Evolutionary conservation across 2,797 vertebrate species (phyloP).

Genomic region (Pterois miles): DNA sequence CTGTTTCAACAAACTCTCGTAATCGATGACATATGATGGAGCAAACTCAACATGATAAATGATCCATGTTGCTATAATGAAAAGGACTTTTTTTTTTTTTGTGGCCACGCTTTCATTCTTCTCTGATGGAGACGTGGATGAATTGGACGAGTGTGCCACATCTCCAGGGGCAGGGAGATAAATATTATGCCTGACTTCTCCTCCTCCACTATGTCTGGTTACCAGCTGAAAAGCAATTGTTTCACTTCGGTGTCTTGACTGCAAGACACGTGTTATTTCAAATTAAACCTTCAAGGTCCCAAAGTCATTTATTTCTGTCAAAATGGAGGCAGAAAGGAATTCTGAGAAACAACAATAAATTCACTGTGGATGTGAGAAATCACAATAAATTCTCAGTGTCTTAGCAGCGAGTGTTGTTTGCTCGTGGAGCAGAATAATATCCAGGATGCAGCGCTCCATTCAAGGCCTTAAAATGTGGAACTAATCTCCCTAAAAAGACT

Average conservation of each 20-base stretch:
- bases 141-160: conserved; percentile 70
- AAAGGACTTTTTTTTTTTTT: conserved; percentile 70
- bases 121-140: conserved; percentile 79
- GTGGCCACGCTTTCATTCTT: conserved; percentile 70
- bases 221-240: conserved; percentile 82
- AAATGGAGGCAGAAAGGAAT: conserved; percentile 77
- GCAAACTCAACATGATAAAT: conserved; percentile 73
- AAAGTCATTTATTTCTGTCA: conserved; percentile 84
- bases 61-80: conserved; percentile 79
- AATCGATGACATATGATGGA: conserved; percentile 68
- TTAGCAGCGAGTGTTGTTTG: conserved; percentile 73
- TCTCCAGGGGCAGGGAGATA: conserved; percentile 83
- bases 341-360: conserved; percentile 82
- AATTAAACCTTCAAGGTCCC: conserved; percentile 87
- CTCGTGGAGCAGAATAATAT: conserved; percentile 75
- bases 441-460: conserved; percentile 75
- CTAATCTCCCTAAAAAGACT: conserved; percentile 80
- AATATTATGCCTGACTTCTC: conserved; percentile 80
- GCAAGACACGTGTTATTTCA: conserved; percentile 81
- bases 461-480: conserved; percentile 81
- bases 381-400: conserved; percentile 80
- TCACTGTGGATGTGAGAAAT: conserved; percentile 77
- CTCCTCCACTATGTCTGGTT: conserved; percentile 59
- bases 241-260: conserved; percentile 79
- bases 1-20: conserved; percentile 61